Evolutionary conservation across 2,113 vertebrate genomes (phyloP).

Genomic region (Alligator mississippiensis): DNA sequence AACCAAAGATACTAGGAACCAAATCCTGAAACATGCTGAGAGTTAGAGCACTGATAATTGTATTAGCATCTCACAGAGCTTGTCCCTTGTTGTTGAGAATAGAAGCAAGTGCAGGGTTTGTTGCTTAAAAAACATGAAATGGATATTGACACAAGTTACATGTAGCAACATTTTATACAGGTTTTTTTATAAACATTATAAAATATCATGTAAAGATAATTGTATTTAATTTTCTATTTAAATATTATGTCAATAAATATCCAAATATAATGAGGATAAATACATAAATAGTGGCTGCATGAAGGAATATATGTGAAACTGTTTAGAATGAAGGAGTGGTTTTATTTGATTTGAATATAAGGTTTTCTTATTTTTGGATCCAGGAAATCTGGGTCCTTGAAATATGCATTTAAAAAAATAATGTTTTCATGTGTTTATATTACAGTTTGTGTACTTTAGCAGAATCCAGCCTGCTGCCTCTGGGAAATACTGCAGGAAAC

Average conservation of each 20-base stretch:
- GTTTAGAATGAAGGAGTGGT: too few species aligned
- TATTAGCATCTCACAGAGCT: background rate
- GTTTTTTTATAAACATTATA: too few species aligned
- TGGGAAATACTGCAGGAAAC: background rate
- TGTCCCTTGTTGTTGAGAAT: background rate
- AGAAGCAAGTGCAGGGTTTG: background rate
- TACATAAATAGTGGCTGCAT: too few species aligned
- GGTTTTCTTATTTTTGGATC: background rate
- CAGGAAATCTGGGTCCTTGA: background rate
- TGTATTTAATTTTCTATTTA: too few species aligned
- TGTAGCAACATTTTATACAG: too few species aligned
- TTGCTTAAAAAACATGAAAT: background rate
- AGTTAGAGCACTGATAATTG: background rate
- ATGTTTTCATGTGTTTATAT: background rate
- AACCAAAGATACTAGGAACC: background rate
- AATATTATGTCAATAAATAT: too few species aligned
- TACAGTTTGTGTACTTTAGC: background rate
- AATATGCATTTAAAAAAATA: background rate
- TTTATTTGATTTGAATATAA: background rate
- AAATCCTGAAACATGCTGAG: background rate
- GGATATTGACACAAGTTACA: too few species aligned
- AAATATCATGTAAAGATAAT: too few species aligned
- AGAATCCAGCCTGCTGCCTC: background rate
- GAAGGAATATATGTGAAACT: too few species aligned
- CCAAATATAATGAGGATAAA: too few species aligned